Conservation (phyloP, 2,113 vertebrate genomes). For the Microcebus ravelobensis region DNA sequence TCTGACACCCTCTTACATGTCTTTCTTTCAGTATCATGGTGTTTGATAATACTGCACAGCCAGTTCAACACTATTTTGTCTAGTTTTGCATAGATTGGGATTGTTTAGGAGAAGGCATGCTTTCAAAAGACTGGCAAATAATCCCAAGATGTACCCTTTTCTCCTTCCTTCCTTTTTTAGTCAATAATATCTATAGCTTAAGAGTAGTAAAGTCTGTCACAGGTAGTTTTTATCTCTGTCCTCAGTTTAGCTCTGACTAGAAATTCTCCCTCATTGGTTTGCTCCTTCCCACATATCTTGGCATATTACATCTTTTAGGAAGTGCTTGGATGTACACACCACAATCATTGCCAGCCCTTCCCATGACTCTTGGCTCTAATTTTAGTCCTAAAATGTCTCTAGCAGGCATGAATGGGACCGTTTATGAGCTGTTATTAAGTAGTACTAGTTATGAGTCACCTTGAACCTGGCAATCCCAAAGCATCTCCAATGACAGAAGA, state of each 20-base stretch:
- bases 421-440: conserved; percentile 12
- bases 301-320: background rate
- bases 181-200: background rate
- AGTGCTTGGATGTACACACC: background rate
- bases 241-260: background rate
- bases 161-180: background rate
- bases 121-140: conserved; percentile 38
- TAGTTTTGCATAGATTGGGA: background rate
- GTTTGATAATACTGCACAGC: background rate
- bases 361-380: background rate
- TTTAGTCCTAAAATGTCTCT: background rate
- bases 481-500: background rate
- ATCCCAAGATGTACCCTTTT: background rate
- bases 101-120: background rate
- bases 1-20: background rate
- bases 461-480: background rate
- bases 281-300: background rate
- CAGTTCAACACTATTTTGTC: background rate
- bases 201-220: background rate
- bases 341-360: background rate
- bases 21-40: background rate
- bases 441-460: background rate
- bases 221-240: background rate
- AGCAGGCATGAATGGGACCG: background rate
- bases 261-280: background rate